Base-by-base conservation (phyloP, 2,797 vertebrate species). In the Knipowitschia caucasica region DNA sequence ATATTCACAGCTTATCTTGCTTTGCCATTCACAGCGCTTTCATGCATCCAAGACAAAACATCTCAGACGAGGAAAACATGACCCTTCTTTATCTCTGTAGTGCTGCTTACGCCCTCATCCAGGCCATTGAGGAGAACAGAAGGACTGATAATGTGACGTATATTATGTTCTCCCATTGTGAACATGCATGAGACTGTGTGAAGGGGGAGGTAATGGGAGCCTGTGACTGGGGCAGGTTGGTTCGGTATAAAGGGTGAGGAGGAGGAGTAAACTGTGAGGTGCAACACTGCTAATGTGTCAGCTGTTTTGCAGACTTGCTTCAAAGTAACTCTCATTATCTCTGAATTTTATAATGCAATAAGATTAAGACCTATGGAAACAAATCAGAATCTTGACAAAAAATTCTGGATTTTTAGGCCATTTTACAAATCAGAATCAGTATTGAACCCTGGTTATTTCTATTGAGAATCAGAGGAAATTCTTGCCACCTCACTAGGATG, bases 121-220 rank as follows among this genome's bases (percentile, higher is more conserved):
- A 31, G 15, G 10, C 9, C 26, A 30, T 20, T 11, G 27, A 20
- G 31, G 7, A 31, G 10, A 9, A 12, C 18, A 30, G n/a, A 35
- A 29, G 10, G 62, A 64, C 17, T 18, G 56, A 70, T 27, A 55
- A 2, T 31, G 36, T 69, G 5, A 30, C 25, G 33, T 45, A 12
- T 36, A 30, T 7, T 5, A 62, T 50, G 39, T 42, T 52, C 26
- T 47, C 34, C 55, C 33, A 7, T 2, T 45, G 50, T 35, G 50
- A 59, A 54, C 79, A 65, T 78, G 59, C 73, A 73, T 64, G 27
- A 5, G 53, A 42, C 34, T 44, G 56, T 51, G 53, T 34, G 43
- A 33, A 42, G 24, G 24, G 56, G 30, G 43, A 33, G 67, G 71
- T 79, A 81, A 78, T 57, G 53, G 54, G 58, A 78, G 43, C 47